phyloP scores from a whole-genome alignment of 1,140 invertebrate genomes.

The Matsumurasca onukii region DNA sequence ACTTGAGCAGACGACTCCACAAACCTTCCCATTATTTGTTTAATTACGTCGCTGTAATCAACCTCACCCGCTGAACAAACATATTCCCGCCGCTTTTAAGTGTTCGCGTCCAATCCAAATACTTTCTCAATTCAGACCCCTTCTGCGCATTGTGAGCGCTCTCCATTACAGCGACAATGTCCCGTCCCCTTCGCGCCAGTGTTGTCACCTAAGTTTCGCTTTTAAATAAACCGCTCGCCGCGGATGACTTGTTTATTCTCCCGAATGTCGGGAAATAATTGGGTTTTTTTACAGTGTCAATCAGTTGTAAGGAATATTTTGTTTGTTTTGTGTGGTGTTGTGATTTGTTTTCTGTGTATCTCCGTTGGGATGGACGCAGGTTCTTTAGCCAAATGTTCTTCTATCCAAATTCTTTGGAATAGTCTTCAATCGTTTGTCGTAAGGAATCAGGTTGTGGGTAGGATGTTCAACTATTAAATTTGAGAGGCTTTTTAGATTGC shows the following conservation, averaged over 20 bases:
- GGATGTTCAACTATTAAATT: no score
- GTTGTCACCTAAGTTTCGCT: neutral
- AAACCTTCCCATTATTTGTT: neutral
- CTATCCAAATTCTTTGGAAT: no score
- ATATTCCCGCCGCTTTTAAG: slow-evolving; percentile 11
- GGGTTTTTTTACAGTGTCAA: no score
- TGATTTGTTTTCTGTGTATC: neutral
- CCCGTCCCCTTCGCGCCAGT: neutral
- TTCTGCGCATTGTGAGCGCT: neutral
- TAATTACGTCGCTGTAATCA: slow-evolving; percentile 14
- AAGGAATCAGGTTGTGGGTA: no score
- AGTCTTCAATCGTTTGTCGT: no score
- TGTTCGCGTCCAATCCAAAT: slow-evolving; percentile 7
- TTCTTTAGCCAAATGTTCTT: no score
- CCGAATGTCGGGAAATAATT: no score
- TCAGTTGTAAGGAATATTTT: no score
- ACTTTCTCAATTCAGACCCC: neutral
- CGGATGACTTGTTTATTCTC: slow-evolving; percentile 2
- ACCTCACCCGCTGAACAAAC: neutral
- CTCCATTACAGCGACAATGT: slow-evolving; percentile 10
- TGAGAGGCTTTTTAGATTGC: no score
- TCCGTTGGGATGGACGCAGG: no score
- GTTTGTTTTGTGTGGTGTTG: neutral
- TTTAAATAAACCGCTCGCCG: no score
- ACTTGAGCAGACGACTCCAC: no score